Base-by-base conservation (phyloP, 2,888 invertebrate species). In the Epirrita christyi region DNA sequence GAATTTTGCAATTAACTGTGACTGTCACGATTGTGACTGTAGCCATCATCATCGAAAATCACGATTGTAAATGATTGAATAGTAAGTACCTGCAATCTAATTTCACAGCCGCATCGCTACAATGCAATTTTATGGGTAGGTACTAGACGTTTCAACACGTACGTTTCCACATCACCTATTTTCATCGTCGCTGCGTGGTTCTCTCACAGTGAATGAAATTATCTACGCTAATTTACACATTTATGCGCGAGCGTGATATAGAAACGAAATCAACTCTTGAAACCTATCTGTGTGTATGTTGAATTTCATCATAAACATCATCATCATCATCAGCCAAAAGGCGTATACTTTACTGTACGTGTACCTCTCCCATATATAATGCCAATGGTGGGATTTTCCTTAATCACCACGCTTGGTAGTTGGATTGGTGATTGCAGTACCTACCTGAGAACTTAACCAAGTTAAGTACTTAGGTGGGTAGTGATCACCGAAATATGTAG, bases 1-100 rank as follows among this genome's bases (percentile, higher is more conserved):
- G 41, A 48, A 64, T 60, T 62, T 60, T 51, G 55, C 48, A 53
- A 52, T 62, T 62, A 65, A 53, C 55, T 55, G 54, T 37, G 75
- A 66, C 75, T 78, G 79, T 83, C 86, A 85, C 86, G 82, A 85
- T n/a, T n/a, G n/a, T n/a, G n/a, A n/a, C n/a, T n/a, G n/a, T n/a
- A n/a, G n/a, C 77, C 71, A 70, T 79, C 80, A 83, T 86, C 81
- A 81, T 80, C 71, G 72, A 76, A 81, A 81, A 88, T 86, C 85
- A 86, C 83, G 83, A 83, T 83, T 73, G 74, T 76, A 55, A 79
- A 84, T 88, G 81, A 85, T 83, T 80, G 81, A 81, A 83, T 77
- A 78, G 79, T 80, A 72, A 78, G 79, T 80, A 72, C 79, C 29
- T 47, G 85, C 87, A 87, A 89, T 86, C 83, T 83, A 85, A 88